Evolutionary conservation across 2,888 invertebrate genomes (phyloP).

Genomic region (Dolomedes plantarius): DNA sequence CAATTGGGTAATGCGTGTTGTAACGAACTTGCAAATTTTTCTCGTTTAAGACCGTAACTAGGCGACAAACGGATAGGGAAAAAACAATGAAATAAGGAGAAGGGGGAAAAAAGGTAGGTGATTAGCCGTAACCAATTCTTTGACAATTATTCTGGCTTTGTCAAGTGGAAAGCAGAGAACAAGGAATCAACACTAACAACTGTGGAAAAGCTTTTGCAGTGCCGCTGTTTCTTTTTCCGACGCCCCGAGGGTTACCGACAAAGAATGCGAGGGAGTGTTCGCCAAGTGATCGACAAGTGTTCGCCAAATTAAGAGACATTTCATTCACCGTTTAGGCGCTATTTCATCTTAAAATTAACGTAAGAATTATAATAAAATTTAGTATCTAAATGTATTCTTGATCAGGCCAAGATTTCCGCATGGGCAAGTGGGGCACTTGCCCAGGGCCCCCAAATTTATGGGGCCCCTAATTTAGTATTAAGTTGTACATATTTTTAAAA

Average conservation of each 20-base stretch:
- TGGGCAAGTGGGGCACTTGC: too few species aligned
- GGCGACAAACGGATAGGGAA: slow-evolving; percentile 28
- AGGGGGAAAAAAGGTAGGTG: slow-evolving; percentile 38
- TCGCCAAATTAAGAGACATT: too few species aligned
- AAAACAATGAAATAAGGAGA: slow-evolving; percentile 16
- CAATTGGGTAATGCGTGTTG: slow-evolving; percentile 43
- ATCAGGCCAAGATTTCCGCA: too few species aligned
- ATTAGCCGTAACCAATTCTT: slow-evolving; percentile 68
- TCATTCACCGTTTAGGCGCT: too few species aligned
- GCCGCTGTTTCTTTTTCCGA: slow-evolving; percentile 12
- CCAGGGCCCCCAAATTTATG: too few species aligned
- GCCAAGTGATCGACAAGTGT: neutral
- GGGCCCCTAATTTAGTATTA: too few species aligned
- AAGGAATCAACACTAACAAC: slow-evolving; percentile 69
- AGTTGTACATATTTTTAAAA: too few species aligned
- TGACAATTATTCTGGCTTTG: slow-evolving; percentile 70
- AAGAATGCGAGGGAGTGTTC: neutral
- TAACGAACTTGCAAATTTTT: slow-evolving; percentile 57
- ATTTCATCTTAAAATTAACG: too few species aligned
- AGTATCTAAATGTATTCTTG: too few species aligned
- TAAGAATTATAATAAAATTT: too few species aligned
- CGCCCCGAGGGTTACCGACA: slow-evolving; percentile 40
- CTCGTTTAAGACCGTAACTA: slow-evolving; percentile 55
- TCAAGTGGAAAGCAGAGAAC: slow-evolving; percentile 61
- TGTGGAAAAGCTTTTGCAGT: slow-evolving; percentile 15